These are phyloP conservation scores for Dendrolimus pini DNA, from an alignment of 2,888 invertebrate species.

Conservation along the genomic window DNA sequence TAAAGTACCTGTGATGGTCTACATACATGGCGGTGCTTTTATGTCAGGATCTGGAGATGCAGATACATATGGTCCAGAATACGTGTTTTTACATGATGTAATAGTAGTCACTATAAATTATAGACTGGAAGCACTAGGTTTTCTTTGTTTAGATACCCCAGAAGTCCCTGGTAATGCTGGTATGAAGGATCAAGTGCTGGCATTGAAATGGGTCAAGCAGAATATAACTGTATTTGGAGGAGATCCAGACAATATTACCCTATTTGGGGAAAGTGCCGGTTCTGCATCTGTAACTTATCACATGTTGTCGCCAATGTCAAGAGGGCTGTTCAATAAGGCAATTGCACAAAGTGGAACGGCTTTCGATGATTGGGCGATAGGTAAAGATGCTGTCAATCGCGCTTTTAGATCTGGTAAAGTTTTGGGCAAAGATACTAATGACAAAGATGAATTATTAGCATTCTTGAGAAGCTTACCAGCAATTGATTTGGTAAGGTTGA, in stretches of 20 bases:
- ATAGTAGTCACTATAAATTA: slow-evolving; percentile 60
- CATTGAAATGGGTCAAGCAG: slow-evolving; percentile 42
- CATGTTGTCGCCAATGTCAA: slow-evolving; percentile 53
- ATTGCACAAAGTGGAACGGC: slow-evolving; percentile 55
- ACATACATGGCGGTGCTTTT: slow-evolving; percentile 57
- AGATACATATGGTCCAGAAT: slow-evolving; percentile 45
- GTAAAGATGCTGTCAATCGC: slow-evolving; percentile 26
- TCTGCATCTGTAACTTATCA: slow-evolving; percentile 47
- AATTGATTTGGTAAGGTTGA: slow-evolving; percentile 29
- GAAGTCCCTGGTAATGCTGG: slow-evolving; percentile 58
- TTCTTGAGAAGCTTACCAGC: slow-evolving; percentile 37
- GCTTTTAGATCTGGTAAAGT: slow-evolving; percentile 40
- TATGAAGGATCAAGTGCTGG: slow-evolving; percentile 51
- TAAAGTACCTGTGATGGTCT: slow-evolving; percentile 56
- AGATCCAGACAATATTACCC: slow-evolving; percentile 43
- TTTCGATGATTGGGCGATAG: slow-evolving; percentile 39
- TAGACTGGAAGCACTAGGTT: slow-evolving; percentile 38
- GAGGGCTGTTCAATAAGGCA: slow-evolving; percentile 50
- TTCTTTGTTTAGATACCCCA: slow-evolving; percentile 34
- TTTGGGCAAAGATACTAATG: slow-evolving; percentile 40
- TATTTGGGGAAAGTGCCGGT: slow-evolving; percentile 63
- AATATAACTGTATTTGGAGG: slow-evolving; percentile 50
- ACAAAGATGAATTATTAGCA: slow-evolving; percentile 33
- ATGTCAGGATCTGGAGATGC: slow-evolving; percentile 49
- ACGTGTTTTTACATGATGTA: slow-evolving; percentile 48